Base-by-base conservation (phyloP, 2,797 vertebrate genomes). In the Phrynocephalus guinanensis region DNA sequence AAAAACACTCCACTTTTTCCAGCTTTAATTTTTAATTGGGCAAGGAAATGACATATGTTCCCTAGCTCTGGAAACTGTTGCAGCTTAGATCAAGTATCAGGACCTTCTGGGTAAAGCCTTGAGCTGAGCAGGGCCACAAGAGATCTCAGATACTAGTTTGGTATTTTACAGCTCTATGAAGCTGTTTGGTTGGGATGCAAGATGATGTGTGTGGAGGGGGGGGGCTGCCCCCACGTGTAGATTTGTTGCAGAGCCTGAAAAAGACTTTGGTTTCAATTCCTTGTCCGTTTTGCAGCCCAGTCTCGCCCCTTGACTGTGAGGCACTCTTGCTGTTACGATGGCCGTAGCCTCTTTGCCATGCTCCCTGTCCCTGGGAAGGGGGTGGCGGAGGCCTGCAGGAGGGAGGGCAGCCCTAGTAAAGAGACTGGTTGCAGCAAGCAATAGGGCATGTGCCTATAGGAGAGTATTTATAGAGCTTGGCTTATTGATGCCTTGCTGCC, bases 1-100 rank as follows among this genome's bases (percentile, higher is more conserved):
- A 16, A 24, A 15, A 28, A 0, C 9, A 38, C 8, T 24, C 76
- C 50, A 83, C 75, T 72, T 88, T 90, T 89, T 91, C 89, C 91
- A 38, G 5, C 87, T 95, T 95, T 92, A 95, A 95, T 95, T 94
- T 95, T 95, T 95, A 95, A 95, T 93, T 2, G 18, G 85, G 83
- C 0, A 1, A 60, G 87, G 91, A 89, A 89, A 86, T 9, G 13
- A 91, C 93, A 86, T 90, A 48, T 91, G 93, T 93, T 91, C 91
- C 88, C 89, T 80, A 85, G 56, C 82, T 90, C 92, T 93, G 93
- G 86, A 84, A 91, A 91, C 66, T 30, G 84, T 77, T 4, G 56
- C 11, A 7, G 84, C 20, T 0, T 0, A 91, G 86, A 94, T 95
- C 93, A 83, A 83, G 73, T 95, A 93, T 95, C 94, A 89, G 91